phyloP scores from a whole-genome alignment of 2,797 vertebrate species.

The Neopelma chrysocephalum region DNA sequence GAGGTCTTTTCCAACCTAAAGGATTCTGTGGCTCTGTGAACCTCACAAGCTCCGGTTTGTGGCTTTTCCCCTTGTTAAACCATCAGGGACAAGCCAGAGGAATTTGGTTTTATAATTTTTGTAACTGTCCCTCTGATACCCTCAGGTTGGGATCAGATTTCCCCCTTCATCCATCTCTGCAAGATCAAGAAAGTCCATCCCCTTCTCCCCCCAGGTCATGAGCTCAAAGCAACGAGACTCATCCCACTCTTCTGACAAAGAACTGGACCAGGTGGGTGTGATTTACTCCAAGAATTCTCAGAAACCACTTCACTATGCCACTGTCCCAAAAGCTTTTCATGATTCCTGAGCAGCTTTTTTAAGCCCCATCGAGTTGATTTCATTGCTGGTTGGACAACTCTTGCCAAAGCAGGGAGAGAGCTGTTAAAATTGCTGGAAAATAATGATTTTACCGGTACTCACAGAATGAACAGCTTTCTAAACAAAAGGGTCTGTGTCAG shows the following conservation, averaged over 20 bases:
- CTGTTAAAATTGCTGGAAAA: neutral
- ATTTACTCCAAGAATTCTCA: neutral
- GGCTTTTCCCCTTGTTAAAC: neutral
- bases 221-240: neutral
- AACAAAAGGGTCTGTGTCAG: neutral
- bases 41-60: neutral
- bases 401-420: neutral
- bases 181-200: neutral
- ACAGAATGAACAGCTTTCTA: neutral
- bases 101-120: neutral
- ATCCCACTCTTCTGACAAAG: neutral
- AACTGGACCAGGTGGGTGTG: neutral
- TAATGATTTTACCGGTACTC: neutral
- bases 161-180: neutral
- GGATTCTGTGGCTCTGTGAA: neutral
- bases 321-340: neutral
- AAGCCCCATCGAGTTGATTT: neutral
- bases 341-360: neutral
- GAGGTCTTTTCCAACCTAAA: neutral
- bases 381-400: neutral
- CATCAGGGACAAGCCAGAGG: neutral
- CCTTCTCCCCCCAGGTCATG: neutral
- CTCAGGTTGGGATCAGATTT: neutral
- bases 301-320: neutral
- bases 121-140: neutral